Base-by-base conservation (phyloP, 2,797 vertebrate species). In the Allobates femoralis region DNA sequence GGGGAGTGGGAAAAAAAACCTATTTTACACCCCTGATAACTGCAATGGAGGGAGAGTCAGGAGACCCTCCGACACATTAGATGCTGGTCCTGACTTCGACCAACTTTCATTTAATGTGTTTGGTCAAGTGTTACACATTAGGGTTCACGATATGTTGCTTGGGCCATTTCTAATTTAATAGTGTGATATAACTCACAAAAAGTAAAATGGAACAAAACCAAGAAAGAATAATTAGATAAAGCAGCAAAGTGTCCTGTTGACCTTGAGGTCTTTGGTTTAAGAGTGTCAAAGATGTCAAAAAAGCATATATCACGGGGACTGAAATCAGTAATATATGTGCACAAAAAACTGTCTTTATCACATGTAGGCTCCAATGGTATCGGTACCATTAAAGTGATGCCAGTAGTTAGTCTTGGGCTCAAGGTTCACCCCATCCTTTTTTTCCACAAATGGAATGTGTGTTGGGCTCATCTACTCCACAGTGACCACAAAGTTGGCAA, bases 161-260 rank as follows among this genome's bases (percentile, higher is more conserved):
- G 32, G 32, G 67, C 32, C 37, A 30, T 58, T 34, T 51, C 30
- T 26, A 46, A 60, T 79, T 55, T 37, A 71, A 19, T 56, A 12
- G 3, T 53, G 4, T 76, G 53, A 55, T 8, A 55, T 32, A 77
- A 55, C 18, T 1, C 55, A 67, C 8, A 69, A 81, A 67, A 81
- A 32, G 67, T 19, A 16, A 66, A 66, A 60, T 51, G 26, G 71
- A 53, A 37, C 28, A 81, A 81, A 69, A 23, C 15, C 23, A 15
- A 41, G 28, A 81, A 82, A 19, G 1, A 50, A 5, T 23, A 23
- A 18, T 58, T 19, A 82, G 16, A 69, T 56, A 69, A 69, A 82
- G 66, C 79, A 69, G 79, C 50, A 69, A 81, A 69, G 19, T 53
- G 50, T 51, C 46, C 30, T 26, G 5, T 64, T 51, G 62, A 67